A percentile compares a stretch with the other conserved stretches of the same genome.
These are phyloP conservation scores for Uromys caudimaculatus DNA, from an alignment of 2,797 vertebrate species.

Conservation along the genomic window DNA sequence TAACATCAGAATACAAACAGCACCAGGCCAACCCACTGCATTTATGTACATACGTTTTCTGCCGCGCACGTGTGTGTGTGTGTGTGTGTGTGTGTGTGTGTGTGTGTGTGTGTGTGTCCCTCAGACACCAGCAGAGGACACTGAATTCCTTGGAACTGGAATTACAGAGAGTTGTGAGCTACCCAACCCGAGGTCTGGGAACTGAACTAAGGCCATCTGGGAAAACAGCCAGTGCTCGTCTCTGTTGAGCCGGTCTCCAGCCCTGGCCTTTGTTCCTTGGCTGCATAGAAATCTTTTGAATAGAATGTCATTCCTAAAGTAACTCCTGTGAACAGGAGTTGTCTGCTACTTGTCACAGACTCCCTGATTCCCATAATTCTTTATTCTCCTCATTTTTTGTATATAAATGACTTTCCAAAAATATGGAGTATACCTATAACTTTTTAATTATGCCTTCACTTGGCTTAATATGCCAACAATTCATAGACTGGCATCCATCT, in stretches of 20 bases:
- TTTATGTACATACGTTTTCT: neutral
- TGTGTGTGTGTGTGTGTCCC: no score
- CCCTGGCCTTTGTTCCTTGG: neutral
- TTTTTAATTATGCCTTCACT: constrained; percentile 34
- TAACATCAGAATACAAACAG: neutral
- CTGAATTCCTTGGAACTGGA: neutral
- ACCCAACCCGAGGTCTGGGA: neutral
- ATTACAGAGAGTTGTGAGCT: neutral
- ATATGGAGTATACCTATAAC: neutral
- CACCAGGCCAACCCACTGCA: neutral
- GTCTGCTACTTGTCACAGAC: neutral
- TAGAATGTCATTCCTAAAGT: neutral
- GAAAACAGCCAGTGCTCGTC: neutral
- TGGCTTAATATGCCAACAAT: constrained; percentile 20
- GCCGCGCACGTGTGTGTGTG: no score
- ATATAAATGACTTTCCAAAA: neutral
- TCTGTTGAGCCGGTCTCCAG: neutral
- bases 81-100: no score
- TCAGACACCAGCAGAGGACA: neutral
- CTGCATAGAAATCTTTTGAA: neutral
- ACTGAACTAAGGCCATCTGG: neutral
- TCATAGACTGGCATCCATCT: neutral
- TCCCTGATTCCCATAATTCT: constrained; percentile 17
- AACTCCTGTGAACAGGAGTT: neutral
- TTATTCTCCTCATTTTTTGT: constrained; percentile 6